These are phyloP conservation scores for Mesembrinibis cayennensis DNA, from an alignment of 2,113 vertebrate genomes.

Conservation along the genomic window DNA sequence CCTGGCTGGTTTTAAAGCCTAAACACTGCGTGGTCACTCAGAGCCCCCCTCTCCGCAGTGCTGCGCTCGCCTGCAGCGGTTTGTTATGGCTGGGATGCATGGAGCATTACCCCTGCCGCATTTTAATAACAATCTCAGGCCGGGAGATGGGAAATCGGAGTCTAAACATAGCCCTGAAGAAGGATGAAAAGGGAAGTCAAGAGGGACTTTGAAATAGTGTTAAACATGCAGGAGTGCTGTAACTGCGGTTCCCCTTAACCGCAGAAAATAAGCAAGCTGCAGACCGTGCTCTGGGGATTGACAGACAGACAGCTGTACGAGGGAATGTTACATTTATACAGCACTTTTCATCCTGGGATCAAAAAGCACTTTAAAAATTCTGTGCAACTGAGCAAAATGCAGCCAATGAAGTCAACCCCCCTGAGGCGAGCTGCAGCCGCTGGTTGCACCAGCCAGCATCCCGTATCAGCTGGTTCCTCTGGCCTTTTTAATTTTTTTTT, in stretches of 20 bases:
- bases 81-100: slow-evolving; percentile 1
- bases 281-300: background rate
- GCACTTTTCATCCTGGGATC: background rate
- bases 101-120: background rate
- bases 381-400: background rate
- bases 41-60: background rate
- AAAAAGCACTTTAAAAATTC: background rate
- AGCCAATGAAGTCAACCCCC: background rate
- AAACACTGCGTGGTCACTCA: background rate
- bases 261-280: background rate
- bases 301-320: background rate
- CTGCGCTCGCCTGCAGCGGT: background rate
- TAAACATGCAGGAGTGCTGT: background rate
- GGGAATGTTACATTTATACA: background rate
- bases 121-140: slow-evolving; percentile 17
- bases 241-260: background rate
- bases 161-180: slow-evolving; percentile 9
- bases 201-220: background rate
- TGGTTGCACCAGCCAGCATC: background rate
- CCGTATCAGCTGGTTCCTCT: fast-evolving
- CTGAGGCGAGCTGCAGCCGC: background rate
- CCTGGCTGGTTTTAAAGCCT: background rate
- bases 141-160: slow-evolving; percentile 14
- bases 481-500: background rate
- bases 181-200: background rate